These are phyloP conservation scores for Phallusia fumigata DNA, from an alignment of 23 tunicate species.

Conservation along the genomic window DNA sequence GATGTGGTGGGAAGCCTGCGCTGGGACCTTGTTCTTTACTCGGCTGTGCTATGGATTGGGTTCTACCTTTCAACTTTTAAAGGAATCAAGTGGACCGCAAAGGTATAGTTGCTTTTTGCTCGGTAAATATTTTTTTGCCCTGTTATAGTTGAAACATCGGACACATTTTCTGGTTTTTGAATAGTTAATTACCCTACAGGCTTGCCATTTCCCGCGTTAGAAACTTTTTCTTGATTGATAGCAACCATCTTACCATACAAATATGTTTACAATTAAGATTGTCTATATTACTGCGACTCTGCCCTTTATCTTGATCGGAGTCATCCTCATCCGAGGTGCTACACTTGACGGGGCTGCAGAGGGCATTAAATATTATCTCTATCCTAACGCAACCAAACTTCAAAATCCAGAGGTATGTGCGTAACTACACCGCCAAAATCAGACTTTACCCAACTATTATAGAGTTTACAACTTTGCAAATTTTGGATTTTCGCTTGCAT, in stretches of 20 bases:
- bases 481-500: too few relatives aligned
- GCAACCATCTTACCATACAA: too few relatives aligned
- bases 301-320: constrained; percentile 39
- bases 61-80: constrained; percentile 40
- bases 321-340: constrained; percentile 39
- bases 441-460: too few relatives aligned
- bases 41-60: constrained; percentile 38
- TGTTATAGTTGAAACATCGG: too few relatives aligned
- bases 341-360: constrained; percentile 58
- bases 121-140: too few relatives aligned
- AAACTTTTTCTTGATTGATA: too few relatives aligned
- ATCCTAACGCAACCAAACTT: constrained; percentile 20
- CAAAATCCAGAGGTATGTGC: neutral
- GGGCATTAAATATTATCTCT: constrained; percentile 49
- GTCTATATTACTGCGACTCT: constrained; percentile 60
- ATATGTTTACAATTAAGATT: constrained; percentile 13
- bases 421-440: too few relatives aligned
- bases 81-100: constrained; percentile 57
- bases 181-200: neutral
- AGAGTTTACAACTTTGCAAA: too few relatives aligned
- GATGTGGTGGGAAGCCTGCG: constrained; percentile 30
- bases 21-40: constrained; percentile 34
- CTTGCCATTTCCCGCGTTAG: neutral
- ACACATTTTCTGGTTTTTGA: too few relatives aligned
- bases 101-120: constrained; percentile 11